phyloP scores from a whole-genome alignment of 2,888 invertebrate genomes.

The Diabrotica balteata region DNA sequence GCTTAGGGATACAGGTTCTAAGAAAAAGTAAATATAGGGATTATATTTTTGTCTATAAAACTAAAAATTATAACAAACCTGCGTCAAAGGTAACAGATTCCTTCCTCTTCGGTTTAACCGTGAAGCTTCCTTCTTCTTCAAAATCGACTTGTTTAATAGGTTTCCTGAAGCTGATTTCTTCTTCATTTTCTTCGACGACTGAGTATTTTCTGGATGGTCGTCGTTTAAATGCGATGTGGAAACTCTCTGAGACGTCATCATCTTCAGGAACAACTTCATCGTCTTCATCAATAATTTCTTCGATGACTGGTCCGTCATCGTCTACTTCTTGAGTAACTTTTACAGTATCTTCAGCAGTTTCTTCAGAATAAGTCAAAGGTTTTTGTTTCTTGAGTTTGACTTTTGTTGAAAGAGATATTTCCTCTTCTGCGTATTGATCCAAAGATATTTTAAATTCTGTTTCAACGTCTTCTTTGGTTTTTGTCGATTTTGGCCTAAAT shows the following conservation, averaged over 20 bases:
- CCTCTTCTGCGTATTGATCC: conserved; percentile 87
- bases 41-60: conserved; percentile 1
- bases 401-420: conserved; percentile 85
- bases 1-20: conserved; percentile 60
- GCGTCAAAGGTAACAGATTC: conserved; percentile 72
- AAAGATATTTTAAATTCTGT: conserved; percentile 88
- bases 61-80: conserved; percentile 60
- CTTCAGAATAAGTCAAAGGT: conserved; percentile 78
- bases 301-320: conserved; percentile 67
- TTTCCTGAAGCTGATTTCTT: conserved; percentile 65
- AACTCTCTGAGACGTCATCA: conserved; percentile 65
- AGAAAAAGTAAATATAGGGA: conserved; percentile 35
- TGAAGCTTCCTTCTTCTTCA: conserved; percentile 74
- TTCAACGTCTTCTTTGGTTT: conserved; percentile 85
- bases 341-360: conserved; percentile 78
- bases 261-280: conserved; percentile 65
- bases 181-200: conserved; percentile 69
- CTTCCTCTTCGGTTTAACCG: conserved; percentile 74
- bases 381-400: conserved; percentile 79
- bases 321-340: conserved; percentile 72
- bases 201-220: conserved; percentile 65
- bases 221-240: conserved; percentile 61
- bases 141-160: conserved; percentile 60
- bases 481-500: conserved; percentile 77
- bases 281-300: conserved; percentile 72